Base-by-base conservation (phyloP, 2,113 vertebrate species). In the Cyprinus carpio region DNA sequence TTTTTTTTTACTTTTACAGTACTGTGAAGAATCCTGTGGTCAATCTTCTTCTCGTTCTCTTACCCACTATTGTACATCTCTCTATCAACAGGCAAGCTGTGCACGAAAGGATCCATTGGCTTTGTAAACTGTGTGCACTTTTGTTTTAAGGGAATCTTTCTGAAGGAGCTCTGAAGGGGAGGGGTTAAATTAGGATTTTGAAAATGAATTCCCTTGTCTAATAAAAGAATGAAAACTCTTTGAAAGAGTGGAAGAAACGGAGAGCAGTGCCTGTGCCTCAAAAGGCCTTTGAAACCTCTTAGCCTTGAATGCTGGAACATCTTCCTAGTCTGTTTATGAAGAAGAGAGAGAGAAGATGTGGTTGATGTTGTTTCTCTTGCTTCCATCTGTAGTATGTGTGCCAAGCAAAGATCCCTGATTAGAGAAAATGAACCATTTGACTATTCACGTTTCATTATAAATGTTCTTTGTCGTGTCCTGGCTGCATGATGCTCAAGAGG, bases 401-500 rank as follows among this genome's bases (percentile, higher is more conserved):
- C 90, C 87, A 87, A 78, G 60, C 82, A 88, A 86, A 87, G 74
- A 86, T 71, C 85, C 77, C 86, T 88, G 85, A 93, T 92, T 91
- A 88, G 46, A 87, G 81, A 89, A 91, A 90, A 89, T 87, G 75
- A 90, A 87, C 90, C 90, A 91, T 93, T 92, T 91, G 90, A 89
- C 92, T 80, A 90, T 91, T 90, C 34, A 12, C 9, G 10, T 91
- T 84, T 89, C 86, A 90, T 91, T 82, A 87, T 67, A 49, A 56
- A 83, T 74, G 81, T 78, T 89, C 75, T 85, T 90, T 80, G 69
- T 84, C 65, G 78, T 81, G 85, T 92, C 85, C 37, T 74, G 62
- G 75, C 76, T 74, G 20, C 6, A 31, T 69, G 6, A 34, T 51
- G 18, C 7, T n/a, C 18, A 62, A 51, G 49, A 78, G 78, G 58